Conservation (phyloP, 2,113 vertebrate genomes). For the Sterna hirundo region DNA sequence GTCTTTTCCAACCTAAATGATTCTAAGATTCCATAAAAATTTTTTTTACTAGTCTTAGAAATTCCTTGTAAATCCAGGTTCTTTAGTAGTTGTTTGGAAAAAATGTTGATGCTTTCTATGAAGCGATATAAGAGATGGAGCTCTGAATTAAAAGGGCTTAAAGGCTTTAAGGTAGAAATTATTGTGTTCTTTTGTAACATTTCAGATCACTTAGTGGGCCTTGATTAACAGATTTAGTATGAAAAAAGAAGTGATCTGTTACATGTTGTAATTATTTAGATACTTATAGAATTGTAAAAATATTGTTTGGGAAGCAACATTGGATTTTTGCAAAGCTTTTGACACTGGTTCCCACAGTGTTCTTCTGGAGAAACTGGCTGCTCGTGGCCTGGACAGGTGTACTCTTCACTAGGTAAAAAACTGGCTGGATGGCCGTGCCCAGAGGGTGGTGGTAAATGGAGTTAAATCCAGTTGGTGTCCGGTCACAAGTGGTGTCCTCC, state of each 20-base stretch:
- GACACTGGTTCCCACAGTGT: too few relatives aligned
- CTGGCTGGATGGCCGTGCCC: too few relatives aligned
- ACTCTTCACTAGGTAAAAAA: too few relatives aligned
- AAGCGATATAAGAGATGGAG: rapidly evolving
- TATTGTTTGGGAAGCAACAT: neutral
- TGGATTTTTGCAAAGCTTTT: too few relatives aligned
- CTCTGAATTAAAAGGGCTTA: neutral
- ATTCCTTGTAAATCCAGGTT: neutral
- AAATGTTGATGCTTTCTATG: neutral
- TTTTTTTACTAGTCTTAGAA: neutral
- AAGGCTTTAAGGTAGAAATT: neutral
- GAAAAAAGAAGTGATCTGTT: neutral
- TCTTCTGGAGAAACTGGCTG: too few relatives aligned
- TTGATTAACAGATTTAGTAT: neutral
- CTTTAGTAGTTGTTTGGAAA: neutral
- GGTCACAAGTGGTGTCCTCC: too few relatives aligned
- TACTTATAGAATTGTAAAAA: neutral
- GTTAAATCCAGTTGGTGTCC: too few relatives aligned
- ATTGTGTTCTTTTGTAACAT: too few relatives aligned
- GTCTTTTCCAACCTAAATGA: neutral
- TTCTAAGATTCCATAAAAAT: too few relatives aligned
- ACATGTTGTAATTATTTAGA: neutral
- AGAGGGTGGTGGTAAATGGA: too few relatives aligned
- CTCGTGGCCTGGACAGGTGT: too few relatives aligned
- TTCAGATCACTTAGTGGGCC: neutral